Conservation (phyloP, 1,140 invertebrate species). For the Bathynomus jamesi region DNA sequence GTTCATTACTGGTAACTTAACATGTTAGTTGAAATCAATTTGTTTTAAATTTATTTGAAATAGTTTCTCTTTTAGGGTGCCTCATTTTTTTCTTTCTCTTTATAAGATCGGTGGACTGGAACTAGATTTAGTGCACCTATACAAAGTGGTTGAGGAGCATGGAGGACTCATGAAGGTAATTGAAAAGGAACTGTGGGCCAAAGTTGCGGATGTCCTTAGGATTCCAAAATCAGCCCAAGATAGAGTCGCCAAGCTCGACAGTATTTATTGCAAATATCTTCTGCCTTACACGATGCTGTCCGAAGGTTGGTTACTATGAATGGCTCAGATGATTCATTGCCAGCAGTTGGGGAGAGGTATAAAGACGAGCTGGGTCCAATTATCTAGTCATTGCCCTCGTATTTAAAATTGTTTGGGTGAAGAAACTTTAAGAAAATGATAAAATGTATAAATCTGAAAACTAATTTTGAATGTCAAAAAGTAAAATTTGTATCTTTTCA, state of each 20-base stretch:
- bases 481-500: no score
- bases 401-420: no score
- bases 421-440: no score
- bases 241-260: constrained; percentile 74
- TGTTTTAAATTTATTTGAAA: no score
- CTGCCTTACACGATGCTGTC: constrained; percentile 82
- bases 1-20: no score
- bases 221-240: constrained; percentile 76
- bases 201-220: constrained; percentile 78
- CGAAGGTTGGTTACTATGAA: constrained; percentile 47
- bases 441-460: no score
- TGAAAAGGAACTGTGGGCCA: constrained; percentile 82
- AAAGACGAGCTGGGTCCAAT: no score
- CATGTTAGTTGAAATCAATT: no score
- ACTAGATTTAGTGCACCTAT: constrained; percentile 76
- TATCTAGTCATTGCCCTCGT: background rate
- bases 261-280: constrained; percentile 88
- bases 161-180: constrained; percentile 82
- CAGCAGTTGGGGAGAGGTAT: no score
- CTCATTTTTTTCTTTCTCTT: background rate
- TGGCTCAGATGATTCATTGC: no score
- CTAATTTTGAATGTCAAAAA: no score
- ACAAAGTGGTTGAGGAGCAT: constrained; percentile 71
- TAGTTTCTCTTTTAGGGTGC: no score
- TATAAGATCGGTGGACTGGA: constrained; percentile 75